Base-by-base conservation (phyloP, 2,797 vertebrate genomes). In the Lycodopsis pacificus region DNA sequence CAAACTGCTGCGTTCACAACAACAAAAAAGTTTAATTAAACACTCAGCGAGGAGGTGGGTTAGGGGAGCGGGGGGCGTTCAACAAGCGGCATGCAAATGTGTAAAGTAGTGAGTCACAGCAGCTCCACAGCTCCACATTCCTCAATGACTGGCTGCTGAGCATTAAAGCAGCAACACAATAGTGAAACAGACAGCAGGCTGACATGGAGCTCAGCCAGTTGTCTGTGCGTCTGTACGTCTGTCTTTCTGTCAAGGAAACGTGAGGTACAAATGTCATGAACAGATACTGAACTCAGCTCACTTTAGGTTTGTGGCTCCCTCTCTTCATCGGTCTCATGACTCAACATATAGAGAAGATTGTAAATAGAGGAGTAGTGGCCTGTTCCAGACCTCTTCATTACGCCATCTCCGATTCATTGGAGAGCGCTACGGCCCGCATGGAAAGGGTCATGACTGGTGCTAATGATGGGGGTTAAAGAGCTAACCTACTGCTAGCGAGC, bases 1-100 rank as follows among this genome's bases (percentile, higher is more conserved):
- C 87, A 80, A 88, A 90, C 89, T 90, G 88, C 90, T 79, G 84
- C 73, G 17, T 75, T 76, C 73, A 53, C 71, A 75, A 84, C 82
- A 82, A 82, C 86, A 83, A 66, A 84, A 27, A 90, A 86, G 73
- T 88, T 93, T 91, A 88, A 92, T 91, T 88, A 91, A 92, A 86
- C 86, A 81, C 68, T 65, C 19, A 13, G 27, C 17, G 12, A 44
- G 32, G 49, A 53, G 57, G 20, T 30, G 20, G 34, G 34, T 22
- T 25, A 4, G 14, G 22, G 15, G 12, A 54, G 34, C 1, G 14
- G 27, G 54, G 0, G 38, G 25, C 44, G 44, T 75, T 61, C 54
- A 66, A 72, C 77, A 67, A 79, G 70, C 58, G 7, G 74, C 72
- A 84, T 79, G 66, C 71, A 87, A 84, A 84, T 70, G 76, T 71